Conservation (phyloP, 2,113 vertebrate genomes). For the Sturnira hondurensis region DNA sequence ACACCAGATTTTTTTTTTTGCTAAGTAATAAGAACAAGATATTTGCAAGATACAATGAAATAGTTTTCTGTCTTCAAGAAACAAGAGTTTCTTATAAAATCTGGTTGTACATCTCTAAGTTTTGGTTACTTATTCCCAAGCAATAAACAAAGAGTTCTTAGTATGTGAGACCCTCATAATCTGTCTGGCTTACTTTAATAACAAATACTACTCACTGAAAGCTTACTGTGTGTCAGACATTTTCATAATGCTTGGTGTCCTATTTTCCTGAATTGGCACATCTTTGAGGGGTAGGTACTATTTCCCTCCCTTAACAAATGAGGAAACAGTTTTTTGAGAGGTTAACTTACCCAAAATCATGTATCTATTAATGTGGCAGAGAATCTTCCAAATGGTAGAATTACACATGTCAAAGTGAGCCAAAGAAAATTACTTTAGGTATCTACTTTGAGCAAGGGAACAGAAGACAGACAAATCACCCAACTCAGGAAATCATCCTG, state of each 20-base stretch:
- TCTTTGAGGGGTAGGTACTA: background rate
- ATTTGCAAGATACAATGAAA: background rate
- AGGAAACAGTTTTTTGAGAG: background rate
- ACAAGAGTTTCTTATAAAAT: background rate
- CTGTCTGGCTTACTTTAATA: background rate
- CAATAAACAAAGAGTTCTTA: constrained; percentile 3
- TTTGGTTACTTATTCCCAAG: background rate
- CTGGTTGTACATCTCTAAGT: background rate
- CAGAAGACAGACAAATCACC: background rate
- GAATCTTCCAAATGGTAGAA: background rate
- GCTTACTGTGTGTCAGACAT: background rate
- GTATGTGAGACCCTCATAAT: background rate
- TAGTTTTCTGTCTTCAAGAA: background rate
- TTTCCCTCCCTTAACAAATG: background rate
- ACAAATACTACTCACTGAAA: background rate
- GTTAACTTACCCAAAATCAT: background rate
- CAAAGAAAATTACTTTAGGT: background rate
- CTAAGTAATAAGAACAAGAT: background rate
- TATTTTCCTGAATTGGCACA: background rate
- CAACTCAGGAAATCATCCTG: background rate
- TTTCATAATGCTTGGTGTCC: background rate
- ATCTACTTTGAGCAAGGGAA: background rate
- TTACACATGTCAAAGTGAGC: background rate
- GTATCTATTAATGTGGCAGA: background rate
- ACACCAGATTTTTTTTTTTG: background rate